Conservation (phyloP, 2,113 vertebrate genomes). For the Scopus umbretta region DNA sequence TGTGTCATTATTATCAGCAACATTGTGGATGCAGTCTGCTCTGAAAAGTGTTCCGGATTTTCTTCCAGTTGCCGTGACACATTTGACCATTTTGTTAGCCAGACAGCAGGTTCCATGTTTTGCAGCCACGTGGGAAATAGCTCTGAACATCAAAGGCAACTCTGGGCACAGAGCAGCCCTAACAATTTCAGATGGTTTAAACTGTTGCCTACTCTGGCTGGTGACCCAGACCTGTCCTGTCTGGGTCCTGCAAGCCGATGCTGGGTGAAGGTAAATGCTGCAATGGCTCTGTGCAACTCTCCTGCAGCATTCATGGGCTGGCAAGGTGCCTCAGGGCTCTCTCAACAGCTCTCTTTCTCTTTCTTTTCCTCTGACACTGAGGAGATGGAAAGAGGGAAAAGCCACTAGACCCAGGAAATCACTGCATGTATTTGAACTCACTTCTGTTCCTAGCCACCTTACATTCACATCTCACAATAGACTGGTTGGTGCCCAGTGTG, state of each 20-base stretch:
- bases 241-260: neutral
- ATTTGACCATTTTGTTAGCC: neutral
- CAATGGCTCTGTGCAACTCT: neutral
- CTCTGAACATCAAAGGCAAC: neutral
- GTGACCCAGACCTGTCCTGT: accelerated
- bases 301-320: too few relatives aligned
- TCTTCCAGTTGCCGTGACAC: neutral
- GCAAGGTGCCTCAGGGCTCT: accelerated
- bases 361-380: accelerated
- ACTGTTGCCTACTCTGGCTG: neutral
- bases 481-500: neutral
- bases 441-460: neutral
- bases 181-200: neutral
- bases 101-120: neutral
- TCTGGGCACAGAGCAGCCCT: neutral
- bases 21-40: neutral
- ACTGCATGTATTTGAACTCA: neutral
- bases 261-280: neutral
- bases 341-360: neutral
- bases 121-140: neutral
- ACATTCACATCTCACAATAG: neutral
- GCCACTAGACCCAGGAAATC: neutral
- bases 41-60: neutral
- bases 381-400: neutral
- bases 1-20: neutral